Evolutionary conservation across 37 sponge, comb jelly and placozoan species (phyloP).

Genomic region (Axinella damicornis): DNA sequence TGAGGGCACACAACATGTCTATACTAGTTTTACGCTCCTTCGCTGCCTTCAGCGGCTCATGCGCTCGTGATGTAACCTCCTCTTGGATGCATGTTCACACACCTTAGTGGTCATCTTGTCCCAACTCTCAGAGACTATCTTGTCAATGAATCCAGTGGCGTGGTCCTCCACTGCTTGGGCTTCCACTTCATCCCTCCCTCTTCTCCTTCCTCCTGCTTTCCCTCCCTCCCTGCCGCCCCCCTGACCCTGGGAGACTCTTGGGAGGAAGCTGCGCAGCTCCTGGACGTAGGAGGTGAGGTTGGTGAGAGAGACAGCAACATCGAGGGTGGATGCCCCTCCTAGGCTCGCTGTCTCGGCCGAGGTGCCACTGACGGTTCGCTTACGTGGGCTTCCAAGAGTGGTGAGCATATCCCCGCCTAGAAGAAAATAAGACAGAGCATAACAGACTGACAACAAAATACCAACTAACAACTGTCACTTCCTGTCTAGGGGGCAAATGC

Average conservation of each 20-base stretch:
- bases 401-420: background rate
- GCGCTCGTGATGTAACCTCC: too few relatives aligned
- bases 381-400: background rate
- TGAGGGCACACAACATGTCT: too few relatives aligned
- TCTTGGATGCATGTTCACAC: background rate
- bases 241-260: constrained; percentile 17
- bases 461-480: too few relatives aligned
- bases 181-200: background rate
- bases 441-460: too few relatives aligned
- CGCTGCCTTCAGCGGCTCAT: too few relatives aligned
- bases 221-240: background rate
- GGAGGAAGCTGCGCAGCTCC: constrained; percentile 48
- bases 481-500: too few relatives aligned
- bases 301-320: constrained; percentile 2
- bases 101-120: constrained; percentile 53
- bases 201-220: background rate
- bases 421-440: background rate
- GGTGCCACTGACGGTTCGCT: constrained; percentile 17
- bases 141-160: background rate
- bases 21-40: too few relatives aligned
- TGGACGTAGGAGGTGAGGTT: constrained; percentile 53
- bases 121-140: background rate
- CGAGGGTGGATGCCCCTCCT: background rate
- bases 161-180: background rate
- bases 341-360: background rate